Base-by-base conservation (phyloP, 2,113 vertebrate genomes). In the Poeciliopsis retropinna region DNA sequence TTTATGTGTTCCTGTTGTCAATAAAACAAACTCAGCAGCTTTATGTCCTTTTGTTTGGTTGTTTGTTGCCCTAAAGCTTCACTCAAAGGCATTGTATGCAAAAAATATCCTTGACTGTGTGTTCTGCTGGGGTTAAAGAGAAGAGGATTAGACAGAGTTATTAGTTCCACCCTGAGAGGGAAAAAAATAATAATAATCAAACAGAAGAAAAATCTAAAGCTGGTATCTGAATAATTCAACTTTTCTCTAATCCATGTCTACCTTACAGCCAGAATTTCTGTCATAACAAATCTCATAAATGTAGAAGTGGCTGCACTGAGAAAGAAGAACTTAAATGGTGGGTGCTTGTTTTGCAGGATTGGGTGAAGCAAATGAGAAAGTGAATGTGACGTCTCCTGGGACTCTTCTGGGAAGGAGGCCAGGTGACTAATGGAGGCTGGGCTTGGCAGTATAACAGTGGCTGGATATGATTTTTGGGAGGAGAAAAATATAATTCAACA, bases 381-480 rank as follows among this genome's bases (percentile, higher is more conserved):
- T 64, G 67, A 70, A 86, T 79, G 51, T 62, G 0, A 69, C 73
- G 67, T 76, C 78, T 71, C 76, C 29, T 6, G 81, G 74, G 89
- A 88, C 70, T 22, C 47, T 70, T 76, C 72, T 75, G 70, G 72
- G 67, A 70, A 68, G 12, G 54, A 76, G 82, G 62, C 63, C 67
- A 57, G 70, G 47, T 65, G 79, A 72, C 81, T 79, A 84, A 86
- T 80, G 78, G 76, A 83, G 83, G 73, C 64, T 27, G 81, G 81
- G 73, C 64, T 25, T 79, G 77, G 81, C 71, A 78, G 86, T 82
- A 87, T 86, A 82, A 82, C 30, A 30, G 72, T 54, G 82, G 69
- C 74, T 41, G 25, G 68, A 84, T 37, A 12, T 37, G 79, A 85
- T 84, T 77, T 74, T 87, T 76, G 76, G 32, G 47, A 57, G 80